Evolutionary conservation across 23 tunicate species (phyloP).

Genomic region (Ascidia mentula): DNA sequence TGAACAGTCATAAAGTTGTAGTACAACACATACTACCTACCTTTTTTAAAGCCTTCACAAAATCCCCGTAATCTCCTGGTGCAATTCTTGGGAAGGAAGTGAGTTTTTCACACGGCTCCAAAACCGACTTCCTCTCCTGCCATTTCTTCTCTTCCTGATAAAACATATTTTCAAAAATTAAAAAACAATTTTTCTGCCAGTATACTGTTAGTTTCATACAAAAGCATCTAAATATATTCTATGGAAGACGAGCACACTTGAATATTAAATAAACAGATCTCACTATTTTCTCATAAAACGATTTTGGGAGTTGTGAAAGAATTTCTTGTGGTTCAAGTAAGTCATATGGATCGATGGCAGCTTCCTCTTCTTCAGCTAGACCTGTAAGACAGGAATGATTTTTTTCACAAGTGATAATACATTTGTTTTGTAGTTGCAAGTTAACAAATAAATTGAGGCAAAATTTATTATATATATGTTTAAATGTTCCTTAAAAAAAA

Average conservation of each 20-base stretch:
- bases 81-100: conserved; percentile 54
- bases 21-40: too few relatives aligned
- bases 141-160: conserved; percentile 89
- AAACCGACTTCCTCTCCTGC: conserved; percentile 90
- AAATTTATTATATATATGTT: too few relatives aligned
- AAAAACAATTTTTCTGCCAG: not conserved
- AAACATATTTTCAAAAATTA: not conserved
- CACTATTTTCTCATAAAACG: conserved; percentile 77
- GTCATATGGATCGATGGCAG: conserved; percentile 91
- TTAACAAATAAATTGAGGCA: too few relatives aligned
- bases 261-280: too few relatives aligned
- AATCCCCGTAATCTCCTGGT: conserved; percentile 77
- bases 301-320: conserved; percentile 76
- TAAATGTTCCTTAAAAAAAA: too few relatives aligned
- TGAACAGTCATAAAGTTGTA: too few relatives aligned
- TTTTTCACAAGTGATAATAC: too few relatives aligned
- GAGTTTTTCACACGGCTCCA: conserved; percentile 74
- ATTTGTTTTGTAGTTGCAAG: too few relatives aligned
- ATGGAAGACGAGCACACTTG: too few relatives aligned
- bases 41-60: conserved; percentile 88
- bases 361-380: conserved; percentile 29
- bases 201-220: too few relatives aligned
- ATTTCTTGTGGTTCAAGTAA: conserved; percentile 86
- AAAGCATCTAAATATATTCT: too few relatives aligned
- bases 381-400: too few relatives aligned